Percentiles rank a stretch among this genome's conserved stretches.
phyloP scores from a whole-genome alignment of 2,113 vertebrate genomes.

The Odontophorus gujanensis region DNA sequence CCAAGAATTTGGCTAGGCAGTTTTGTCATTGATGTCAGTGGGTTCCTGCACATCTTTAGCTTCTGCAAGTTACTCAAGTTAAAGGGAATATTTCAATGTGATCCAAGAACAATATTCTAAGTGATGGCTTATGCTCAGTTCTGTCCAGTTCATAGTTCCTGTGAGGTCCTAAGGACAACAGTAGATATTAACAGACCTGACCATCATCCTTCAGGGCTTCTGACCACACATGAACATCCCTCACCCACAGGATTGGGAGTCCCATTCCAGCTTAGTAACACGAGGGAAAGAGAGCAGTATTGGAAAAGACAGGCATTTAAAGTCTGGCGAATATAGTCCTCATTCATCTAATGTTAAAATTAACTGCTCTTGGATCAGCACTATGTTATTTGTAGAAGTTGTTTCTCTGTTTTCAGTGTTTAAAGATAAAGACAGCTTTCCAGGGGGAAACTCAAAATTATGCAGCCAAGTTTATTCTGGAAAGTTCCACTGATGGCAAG shows the following conservation, averaged over 20 bases:
- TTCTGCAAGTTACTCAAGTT: not conserved
- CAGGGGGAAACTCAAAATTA: not conserved
- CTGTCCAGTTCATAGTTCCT: not conserved
- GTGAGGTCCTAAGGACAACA: too few relatives aligned
- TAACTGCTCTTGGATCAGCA: slow-evolving; percentile 21
- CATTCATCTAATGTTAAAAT: slow-evolving; percentile 31
- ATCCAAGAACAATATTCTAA: not conserved
- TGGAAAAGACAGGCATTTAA: slow-evolving; percentile 2
- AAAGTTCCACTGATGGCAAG: not conserved
- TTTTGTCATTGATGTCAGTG: not conserved
- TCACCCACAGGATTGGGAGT: too few relatives aligned
- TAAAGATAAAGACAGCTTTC: slow-evolving; percentile 31
- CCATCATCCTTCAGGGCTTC: too few relatives aligned
- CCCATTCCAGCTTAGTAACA: not conserved
- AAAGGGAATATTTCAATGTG: too few relatives aligned
- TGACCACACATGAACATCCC: not conserved
- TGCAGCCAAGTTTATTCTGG: not conserved
- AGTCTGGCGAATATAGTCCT: not conserved
- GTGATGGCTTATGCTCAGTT: not conserved
- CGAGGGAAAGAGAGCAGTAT: not conserved
- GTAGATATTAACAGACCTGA: not conserved
- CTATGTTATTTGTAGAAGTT: not conserved
- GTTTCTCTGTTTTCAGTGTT: slow-evolving; percentile 22
- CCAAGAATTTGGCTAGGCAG: not conserved
- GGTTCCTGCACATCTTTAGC: not conserved